Base-by-base conservation (phyloP, 2,797 vertebrate genomes). In the Anabacerthia variegaticeps region DNA sequence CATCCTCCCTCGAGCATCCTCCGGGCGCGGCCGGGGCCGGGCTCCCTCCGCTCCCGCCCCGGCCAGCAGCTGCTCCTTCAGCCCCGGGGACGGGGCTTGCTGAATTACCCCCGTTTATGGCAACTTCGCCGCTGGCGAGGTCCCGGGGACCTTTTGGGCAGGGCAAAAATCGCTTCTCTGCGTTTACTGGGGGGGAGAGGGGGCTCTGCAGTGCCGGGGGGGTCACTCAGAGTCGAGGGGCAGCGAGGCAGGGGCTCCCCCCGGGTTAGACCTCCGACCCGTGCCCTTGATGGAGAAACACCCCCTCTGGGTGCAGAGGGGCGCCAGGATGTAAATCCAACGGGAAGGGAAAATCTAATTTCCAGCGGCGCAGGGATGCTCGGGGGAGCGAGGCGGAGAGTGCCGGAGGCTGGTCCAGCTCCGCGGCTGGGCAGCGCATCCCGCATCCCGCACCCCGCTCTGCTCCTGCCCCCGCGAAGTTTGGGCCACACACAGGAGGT, bases 381-480 rank as follows among this genome's bases (percentile, higher is more conserved):
- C 14, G 13, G 59, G 52, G 56, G n/a, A 78, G 63, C 1, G 26
- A 65, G 63, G 51, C 7, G 9, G 63, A 7, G 39, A 43, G 39
- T 14, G 76, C 73, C 18, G 73, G 85, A 13, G 74, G 54, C 59
- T 65, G 80, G 74, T 63, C 90, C 92, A 65, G 74, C 48, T 18
- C 73, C 15, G 6, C 23, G 34, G 71, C 32, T 4, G 37, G 4
- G 75, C 55, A 14, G 76, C 2, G 1, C 88, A 76, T 41, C 92
- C 72, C 2, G 2, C 49, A 49, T 41, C 92, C 72, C 1, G 2
- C 92, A 81, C 6, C 55, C 36, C 55, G 52, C 46, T 66, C 81
- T 3, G 36, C 69, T 62, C 52, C 83, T 1, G 3, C 73, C 77
- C 62, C 49, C 8, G 2, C 14, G 21, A 95, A 92, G n/a, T 96